Conservation (phyloP, 2,113 vertebrate species). For the Verasper variegatus region DNA sequence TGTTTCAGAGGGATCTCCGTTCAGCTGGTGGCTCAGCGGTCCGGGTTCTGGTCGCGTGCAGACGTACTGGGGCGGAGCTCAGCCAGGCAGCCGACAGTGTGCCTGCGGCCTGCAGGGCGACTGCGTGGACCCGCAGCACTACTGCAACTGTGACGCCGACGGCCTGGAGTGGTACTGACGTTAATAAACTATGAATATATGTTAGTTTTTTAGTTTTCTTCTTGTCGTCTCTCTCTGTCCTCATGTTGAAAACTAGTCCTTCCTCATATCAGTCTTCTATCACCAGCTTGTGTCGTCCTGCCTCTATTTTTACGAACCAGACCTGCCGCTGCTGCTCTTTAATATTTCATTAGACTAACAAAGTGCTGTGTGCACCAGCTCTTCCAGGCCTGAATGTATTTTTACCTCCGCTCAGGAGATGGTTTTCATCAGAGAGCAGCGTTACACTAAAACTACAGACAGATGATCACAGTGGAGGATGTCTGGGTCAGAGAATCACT, state of each 20-base stretch:
- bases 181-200: neutral
- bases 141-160: slow-evolving; percentile 93
- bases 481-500: no score
- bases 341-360: neutral
- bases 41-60: slow-evolving; percentile 56
- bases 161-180: slow-evolving; percentile 87
- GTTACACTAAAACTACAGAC: no score
- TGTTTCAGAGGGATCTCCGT: slow-evolving; percentile 75
- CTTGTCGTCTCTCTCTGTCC: no score
- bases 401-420: no score
- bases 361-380: no score
- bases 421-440: no score
- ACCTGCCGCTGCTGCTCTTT: neutral
- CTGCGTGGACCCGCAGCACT: slow-evolving; percentile 77
- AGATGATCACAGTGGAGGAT: no score
- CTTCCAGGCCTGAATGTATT: no score
- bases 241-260: no score
- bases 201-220: no score
- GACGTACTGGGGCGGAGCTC: slow-evolving; percentile 81
- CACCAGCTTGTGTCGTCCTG: no score
- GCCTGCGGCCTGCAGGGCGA: slow-evolving; percentile 75
- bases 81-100: slow-evolving; percentile 78
- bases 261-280: no score
- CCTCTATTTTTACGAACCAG: neutral
- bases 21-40: slow-evolving; percentile 81